A percentile compares a stretch with the other conserved stretches of the same genome.
Conservation (phyloP, 2,113 vertebrate species). For the Patagioenas fasciata region DNA sequence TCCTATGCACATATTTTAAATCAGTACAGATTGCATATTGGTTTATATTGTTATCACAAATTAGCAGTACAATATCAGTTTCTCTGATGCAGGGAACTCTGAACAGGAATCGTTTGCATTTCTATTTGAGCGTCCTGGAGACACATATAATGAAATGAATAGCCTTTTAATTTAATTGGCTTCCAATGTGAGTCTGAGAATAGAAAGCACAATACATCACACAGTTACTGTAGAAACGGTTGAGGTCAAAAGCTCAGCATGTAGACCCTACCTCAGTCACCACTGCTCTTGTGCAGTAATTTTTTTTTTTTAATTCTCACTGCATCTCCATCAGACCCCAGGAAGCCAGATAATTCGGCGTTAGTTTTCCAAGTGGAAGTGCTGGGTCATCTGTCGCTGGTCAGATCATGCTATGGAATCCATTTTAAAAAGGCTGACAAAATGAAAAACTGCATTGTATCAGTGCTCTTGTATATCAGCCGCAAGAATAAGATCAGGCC, state of each 20-base stretch:
- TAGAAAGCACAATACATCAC: constrained; percentile 59
- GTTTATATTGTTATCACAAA: constrained; percentile 11
- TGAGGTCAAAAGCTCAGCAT: constrained; percentile 53
- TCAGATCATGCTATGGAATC: constrained; percentile 41
- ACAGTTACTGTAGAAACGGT: constrained; percentile 64
- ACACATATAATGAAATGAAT: constrained; percentile 74
- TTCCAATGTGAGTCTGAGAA: constrained; percentile 64
- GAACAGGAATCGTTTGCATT: constrained; percentile 69
- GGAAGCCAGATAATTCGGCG: constrained; percentile 22
- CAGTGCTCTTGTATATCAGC: neutral
- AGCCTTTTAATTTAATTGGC: constrained; percentile 80
- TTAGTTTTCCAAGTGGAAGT: constrained; percentile 51
- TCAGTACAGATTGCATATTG: constrained; percentile 5
- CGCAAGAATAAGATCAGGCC: constrained; percentile 18
- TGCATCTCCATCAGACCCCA: constrained; percentile 34
- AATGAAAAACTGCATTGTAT: constrained; percentile 33
- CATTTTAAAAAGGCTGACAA: constrained; percentile 21
- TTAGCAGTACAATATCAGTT: constrained; percentile 54
- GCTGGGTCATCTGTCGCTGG: constrained; percentile 47
- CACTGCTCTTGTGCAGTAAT: constrained; percentile 24
- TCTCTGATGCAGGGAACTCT: constrained; percentile 45
- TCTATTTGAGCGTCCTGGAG: constrained; percentile 66
- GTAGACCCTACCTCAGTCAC: neutral
- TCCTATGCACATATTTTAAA: constrained; percentile 5
- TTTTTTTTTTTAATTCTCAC: constrained; percentile 50